Evolutionary conservation across 2,888 invertebrate genomes (phyloP).

Genomic region (Syrista parreyssii): DNA sequence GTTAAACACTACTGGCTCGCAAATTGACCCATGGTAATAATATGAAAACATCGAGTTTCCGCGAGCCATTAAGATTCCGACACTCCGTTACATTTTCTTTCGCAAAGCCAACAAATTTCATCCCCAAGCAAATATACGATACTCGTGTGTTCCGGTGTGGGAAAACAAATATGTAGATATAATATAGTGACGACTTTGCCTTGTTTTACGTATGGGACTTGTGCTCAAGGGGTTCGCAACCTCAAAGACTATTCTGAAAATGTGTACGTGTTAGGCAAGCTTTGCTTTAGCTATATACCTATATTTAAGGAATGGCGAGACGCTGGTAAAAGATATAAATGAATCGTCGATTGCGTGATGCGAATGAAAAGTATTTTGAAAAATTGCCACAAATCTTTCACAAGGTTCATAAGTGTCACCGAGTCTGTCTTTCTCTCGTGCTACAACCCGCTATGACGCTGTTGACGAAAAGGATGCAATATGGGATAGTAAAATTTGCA

Average conservation of each 20-base stretch:
- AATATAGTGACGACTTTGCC: neutral
- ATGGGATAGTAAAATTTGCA: too few relatives aligned
- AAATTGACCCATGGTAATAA: neutral
- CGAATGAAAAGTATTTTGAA: too few relatives aligned
- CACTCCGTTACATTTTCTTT: neutral
- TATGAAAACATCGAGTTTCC: neutral
- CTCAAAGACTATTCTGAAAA: neutral
- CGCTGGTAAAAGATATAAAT: too few relatives aligned
- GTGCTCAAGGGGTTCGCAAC: neutral
- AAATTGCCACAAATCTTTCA: too few relatives aligned
- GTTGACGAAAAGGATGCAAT: too few relatives aligned
- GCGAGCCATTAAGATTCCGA: neutral
- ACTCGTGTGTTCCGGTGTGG: neutral
- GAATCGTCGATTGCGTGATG: too few relatives aligned
- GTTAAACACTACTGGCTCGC: neutral
- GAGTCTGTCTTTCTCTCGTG: too few relatives aligned
- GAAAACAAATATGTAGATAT: neutral
- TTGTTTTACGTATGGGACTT: neutral
- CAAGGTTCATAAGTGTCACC: too few relatives aligned
- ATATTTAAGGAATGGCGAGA: too few relatives aligned
- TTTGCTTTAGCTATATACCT: neutral
- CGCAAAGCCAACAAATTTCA: neutral
- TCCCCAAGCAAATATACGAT: neutral
- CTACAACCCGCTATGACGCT: too few relatives aligned
- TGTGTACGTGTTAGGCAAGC: neutral